These are phyloP conservation scores for Drosophila paracracens DNA, from an alignment of 2,888 invertebrate species.

Conservation along the genomic window DNA sequence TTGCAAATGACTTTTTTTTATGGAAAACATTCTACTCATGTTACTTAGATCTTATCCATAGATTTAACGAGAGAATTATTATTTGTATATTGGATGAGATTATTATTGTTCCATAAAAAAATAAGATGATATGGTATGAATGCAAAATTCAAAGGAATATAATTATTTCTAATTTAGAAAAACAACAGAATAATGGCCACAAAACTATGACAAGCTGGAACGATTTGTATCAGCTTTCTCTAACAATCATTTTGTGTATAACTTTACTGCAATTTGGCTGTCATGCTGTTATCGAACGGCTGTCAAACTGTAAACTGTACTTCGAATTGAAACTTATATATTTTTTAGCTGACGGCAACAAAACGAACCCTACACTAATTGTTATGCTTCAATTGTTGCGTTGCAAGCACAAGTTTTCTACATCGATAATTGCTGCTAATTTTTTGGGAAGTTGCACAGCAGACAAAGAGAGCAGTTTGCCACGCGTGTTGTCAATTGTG, in stretches of 20 bases:
- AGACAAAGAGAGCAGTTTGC: constrained; percentile 24
- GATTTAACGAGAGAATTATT: neutral
- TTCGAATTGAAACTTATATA: constrained; percentile 26
- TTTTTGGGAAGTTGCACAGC: constrained; percentile 33
- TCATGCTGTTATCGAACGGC: constrained; percentile 2
- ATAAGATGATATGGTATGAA: neutral
- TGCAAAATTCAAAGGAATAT: neutral
- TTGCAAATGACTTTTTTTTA: neutral
- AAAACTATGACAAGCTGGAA: neutral
- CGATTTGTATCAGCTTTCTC: neutral
- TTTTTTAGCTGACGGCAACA: constrained; percentile 9
- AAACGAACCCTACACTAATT: neutral
- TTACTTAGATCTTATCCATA: neutral
- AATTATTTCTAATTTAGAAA: neutral
- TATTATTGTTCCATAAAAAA: neutral
- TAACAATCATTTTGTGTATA: neutral
- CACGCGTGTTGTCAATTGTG: constrained; percentile 65
- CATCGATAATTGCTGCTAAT: constrained; percentile 71
- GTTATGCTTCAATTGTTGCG: constrained; percentile 12
- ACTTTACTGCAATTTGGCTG: neutral
- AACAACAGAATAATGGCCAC: neutral
- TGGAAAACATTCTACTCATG: neutral
- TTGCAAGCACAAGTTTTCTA: constrained; percentile 49
- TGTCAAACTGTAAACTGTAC: constrained; percentile 36
- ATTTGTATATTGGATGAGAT: neutral